Evolutionary conservation across 2,797 vertebrate species (phyloP), one percentile per base, ranked within the genome.

Genomic region (Hyperoplus lanceolatus): DNA sequence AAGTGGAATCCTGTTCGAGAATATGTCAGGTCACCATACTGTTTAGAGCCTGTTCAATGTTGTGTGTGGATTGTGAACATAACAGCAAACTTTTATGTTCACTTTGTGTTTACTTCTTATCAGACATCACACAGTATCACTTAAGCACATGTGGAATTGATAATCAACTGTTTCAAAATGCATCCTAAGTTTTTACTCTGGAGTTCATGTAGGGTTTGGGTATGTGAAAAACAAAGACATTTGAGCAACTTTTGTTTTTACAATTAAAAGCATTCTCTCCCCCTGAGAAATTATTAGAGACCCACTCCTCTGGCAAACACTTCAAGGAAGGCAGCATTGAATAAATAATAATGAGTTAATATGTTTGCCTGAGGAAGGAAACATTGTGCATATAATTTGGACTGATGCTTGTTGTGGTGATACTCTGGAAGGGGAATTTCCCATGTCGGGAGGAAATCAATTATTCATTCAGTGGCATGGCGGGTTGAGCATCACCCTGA

Each of bases 391-490:
- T 81, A 69, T 73, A 77, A 29, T 70, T 73, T 77, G 59, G 73
- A 69, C 61, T 41, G 69, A 82, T 38, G 57, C 66, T 66, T 11
- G 15, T 39, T 62, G 80, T 0, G 77, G 68, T 78, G 75, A 72
- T 70, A 71, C 68, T 73, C 61, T 67, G 65, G 55, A 83, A 75
- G 41, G 75, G 73, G 79, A 84, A 86, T 89, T 89, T 87, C 85
- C 85, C 76, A 60, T 77, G 85, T 80, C 71, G 51, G 74, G 60
- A 77, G 70, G 62, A 89, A 87, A 94, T 94, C 79, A 86, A 87
- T 94, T 92, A 94, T 94, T 94, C 89, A 94, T 94, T 86, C 67
- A 69, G 84, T 81, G 82, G 86, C 80, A 89, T 72, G 82, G 81
- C 84, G 87, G 74, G 77, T 69, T 89, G 83, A 88, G 81, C 84